Base-by-base conservation (phyloP, 2,888 invertebrate genomes). In the Caradrina clavipalpis region DNA sequence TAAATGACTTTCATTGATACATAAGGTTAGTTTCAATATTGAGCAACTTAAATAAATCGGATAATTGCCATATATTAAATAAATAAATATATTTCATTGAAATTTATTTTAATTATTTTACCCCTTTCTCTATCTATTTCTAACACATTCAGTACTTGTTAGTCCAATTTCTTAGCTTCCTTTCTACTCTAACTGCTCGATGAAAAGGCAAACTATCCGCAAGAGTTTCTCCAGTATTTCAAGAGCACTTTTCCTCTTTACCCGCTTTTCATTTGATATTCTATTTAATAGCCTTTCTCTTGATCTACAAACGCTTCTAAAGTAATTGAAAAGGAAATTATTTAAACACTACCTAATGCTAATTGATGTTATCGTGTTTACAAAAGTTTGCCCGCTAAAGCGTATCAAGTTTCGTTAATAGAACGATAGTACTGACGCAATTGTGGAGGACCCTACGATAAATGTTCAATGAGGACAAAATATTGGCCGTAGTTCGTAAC, bases 401-500 rank as follows among this genome's bases (percentile, higher is more conserved):
- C 45, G 50, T 42, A 79, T 53, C 22, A n/a, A 13, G 56, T 42
- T 64, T 49, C 61, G 22, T 31, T 49, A 78, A 62, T 54, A 63
- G 19, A 64, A n/a, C 17, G 45, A 45, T 39, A n/a, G 35, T 15
- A 50, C 26, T 62, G 42, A 64, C n/a, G 7, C 13, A 58, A 60
- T 47, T 49, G 31, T 74, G 50, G 42, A 45, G 49, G 26, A 55
- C 39, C n/a, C 49, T 57, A 49, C 50, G 42, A 64, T 65, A 15
- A 66, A 76, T 73, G 49, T 69, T 66, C 56, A 66, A 57, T 71
- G 59, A 69, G 73, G 39, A 53, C 21, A 62, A 80, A 53, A 64
- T 77, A 77, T 67, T 35, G 53, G 26, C 60, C 19, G 15, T 31
- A 42, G 17, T 53, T 51, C 10, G 59, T 56, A 70, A 77, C 53